Evolutionary conservation across 2,888 invertebrate genomes (phyloP).

Genomic region (Biston betularia): DNA sequence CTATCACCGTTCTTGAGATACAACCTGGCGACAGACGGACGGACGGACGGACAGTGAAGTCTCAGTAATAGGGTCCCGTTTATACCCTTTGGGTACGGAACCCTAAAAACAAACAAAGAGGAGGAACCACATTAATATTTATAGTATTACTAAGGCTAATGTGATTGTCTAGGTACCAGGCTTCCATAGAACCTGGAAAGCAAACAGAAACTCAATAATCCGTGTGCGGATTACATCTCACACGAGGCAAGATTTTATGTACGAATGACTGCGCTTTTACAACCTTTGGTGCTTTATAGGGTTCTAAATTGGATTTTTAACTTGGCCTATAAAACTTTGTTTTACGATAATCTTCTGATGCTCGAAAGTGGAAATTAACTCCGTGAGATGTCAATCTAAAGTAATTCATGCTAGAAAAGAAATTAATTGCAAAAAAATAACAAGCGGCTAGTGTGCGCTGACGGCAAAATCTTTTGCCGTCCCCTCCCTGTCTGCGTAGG

Average conservation of each 20-base stretch:
- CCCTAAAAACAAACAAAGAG: too few species aligned
- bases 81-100: too few species aligned
- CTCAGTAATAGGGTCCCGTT: too few species aligned
- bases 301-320: conserved; percentile 19
- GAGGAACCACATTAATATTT: neutral
- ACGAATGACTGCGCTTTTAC: conserved; percentile 33
- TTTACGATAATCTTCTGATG: conserved; percentile 5
- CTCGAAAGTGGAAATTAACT: neutral
- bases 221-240: conserved; percentile 55
- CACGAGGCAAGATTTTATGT: conserved; percentile 21
- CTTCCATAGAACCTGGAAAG: conserved; percentile 3
- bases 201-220: conserved; percentile 45
- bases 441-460: too few species aligned
- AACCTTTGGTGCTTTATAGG: conserved; percentile 35
- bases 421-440: too few species aligned
- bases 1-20: too few species aligned
- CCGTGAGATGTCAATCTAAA: neutral
- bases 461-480: too few species aligned
- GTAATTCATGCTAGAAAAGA: too few species aligned
- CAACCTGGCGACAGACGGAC: too few species aligned
- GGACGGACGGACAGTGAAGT: too few species aligned
- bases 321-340: conserved; percentile 8
- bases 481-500: too few species aligned
- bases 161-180: conserved; percentile 1
- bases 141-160: neutral